Evolutionary conservation across 2,888 invertebrate species (phyloP), one percentile per base, ranked within the genome.

Genomic region (Smittia aterrima): DNA sequence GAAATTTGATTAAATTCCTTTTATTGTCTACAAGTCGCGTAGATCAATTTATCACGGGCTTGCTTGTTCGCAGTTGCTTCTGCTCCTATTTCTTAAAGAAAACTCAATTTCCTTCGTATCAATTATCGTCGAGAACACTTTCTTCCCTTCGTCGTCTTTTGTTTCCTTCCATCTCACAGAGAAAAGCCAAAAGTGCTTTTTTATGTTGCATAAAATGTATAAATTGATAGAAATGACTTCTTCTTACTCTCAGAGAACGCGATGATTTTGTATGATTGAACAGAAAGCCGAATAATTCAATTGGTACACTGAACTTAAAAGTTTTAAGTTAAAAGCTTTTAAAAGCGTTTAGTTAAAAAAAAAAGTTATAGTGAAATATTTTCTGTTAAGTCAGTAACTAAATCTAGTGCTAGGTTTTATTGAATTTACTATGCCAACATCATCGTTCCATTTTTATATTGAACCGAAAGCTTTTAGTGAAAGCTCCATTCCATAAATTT

Each of bases 271-370:
- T 7, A 27, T 25, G 66, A 66, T 66, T 3, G n/a, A 25, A 11
- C 1, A 68, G 9, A 67, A 24, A 72, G 38, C 58, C 58, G 38
- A 62, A 58, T 72, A 72, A 72, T 72, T 72, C 72, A 62, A 72
- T 72, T 72, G 72, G 53, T 70, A 20, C 40, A 25, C 53, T 54
- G n/a, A n/a, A n/a, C n/a, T n/a, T n/a, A n/a, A n/a, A n/a, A n/a
- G n/a, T n/a, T n/a, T n/a, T n/a, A n/a, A n/a, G n/a, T 13, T 24
- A 71, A 71, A 71, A 71, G 70, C 70, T 71, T 71, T 71, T 71
- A 68, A 68, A 68, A 47, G 32, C 4, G 38, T n/a, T n/a, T n/a
- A n/a, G n/a, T n/a, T n/a, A n/a, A n/a, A n/a, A n/a, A n/a, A n/a
- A n/a, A n/a, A n/a, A n/a, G n/a, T n/a, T n/a, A n/a, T n/a, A n/a